These are phyloP conservation scores for Spodoptera picta DNA, from an alignment of 2,888 invertebrate genomes.

Conservation along the genomic window DNA sequence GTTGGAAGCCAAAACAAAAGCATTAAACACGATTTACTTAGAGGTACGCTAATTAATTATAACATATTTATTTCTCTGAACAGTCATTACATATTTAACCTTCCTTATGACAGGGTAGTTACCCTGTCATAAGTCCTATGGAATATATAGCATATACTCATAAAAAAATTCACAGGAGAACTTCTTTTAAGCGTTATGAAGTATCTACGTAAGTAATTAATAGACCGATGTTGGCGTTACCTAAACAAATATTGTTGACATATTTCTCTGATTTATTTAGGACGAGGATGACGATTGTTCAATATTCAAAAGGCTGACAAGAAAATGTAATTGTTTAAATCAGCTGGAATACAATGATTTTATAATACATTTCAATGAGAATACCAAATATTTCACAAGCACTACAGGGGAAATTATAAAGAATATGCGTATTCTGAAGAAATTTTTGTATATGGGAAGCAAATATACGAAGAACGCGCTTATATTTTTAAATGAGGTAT, in stretches of 20 bases:
- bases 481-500: slow-evolving; percentile 78
- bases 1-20: slow-evolving; percentile 68
- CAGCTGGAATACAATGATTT: slow-evolving; percentile 77
- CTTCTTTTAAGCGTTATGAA: no score
- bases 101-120: no score
- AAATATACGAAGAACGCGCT: slow-evolving; percentile 76
- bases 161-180: no score
- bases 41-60: slow-evolving; percentile 58
- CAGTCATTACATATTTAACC: no score
- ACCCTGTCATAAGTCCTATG: no score
- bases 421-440: slow-evolving; percentile 79
- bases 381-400: slow-evolving; percentile 72
- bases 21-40: slow-evolving; percentile 65
- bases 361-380: slow-evolving; percentile 80
- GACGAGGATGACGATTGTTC: slow-evolving; percentile 78
- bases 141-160: no score
- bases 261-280: slow-evolving; percentile 54
- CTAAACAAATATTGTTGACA: neutral
- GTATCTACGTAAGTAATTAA: no score
- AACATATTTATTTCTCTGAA: neutral
- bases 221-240: no score
- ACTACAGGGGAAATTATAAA: slow-evolving; percentile 80
- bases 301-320: slow-evolving; percentile 76
- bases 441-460: slow-evolving; percentile 81
- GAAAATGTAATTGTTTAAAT: slow-evolving; percentile 80